A percentile compares a stretch with the other conserved stretches of the same genome.
Evolutionary conservation across 2,888 invertebrate species (phyloP).

Genomic region (Oeneis ivallda): DNA sequence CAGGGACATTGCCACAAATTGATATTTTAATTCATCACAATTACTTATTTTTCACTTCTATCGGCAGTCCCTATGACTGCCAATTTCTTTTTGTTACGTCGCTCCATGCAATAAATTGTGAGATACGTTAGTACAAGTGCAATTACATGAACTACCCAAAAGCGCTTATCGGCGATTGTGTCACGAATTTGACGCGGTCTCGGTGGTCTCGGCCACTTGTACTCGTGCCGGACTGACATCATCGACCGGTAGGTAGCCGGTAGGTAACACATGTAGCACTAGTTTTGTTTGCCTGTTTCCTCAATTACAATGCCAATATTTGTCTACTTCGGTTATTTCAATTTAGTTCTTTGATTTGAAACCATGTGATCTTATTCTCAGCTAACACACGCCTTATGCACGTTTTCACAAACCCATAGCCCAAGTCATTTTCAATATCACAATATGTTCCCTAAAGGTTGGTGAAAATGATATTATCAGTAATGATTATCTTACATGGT

Average conservation of each 20-base stretch:
- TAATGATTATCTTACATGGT: too few species aligned
- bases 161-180: slow-evolving; percentile 35
- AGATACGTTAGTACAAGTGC: slow-evolving; percentile 13
- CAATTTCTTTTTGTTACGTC: slow-evolving; percentile 14
- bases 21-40: too few species aligned
- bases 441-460: too few species aligned
- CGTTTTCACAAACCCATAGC: too few species aligned
- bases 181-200: slow-evolving; percentile 44
- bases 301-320: slow-evolving; percentile 10
- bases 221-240: slow-evolving; percentile 56
- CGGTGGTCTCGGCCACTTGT: slow-evolving; percentile 44
- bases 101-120: slow-evolving; percentile 9
- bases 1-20: too few species aligned
- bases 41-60: too few species aligned
- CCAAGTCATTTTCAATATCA: too few species aligned
- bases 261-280: too few species aligned
- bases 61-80: too few species aligned
- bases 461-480: too few species aligned
- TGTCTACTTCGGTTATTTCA: background rate
- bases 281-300: slow-evolving; percentile 34
- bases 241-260: slow-evolving; percentile 45
- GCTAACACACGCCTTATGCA: too few species aligned
- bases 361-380: too few species aligned
- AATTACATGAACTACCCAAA: slow-evolving; percentile 31
- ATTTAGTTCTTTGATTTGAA: background rate